phyloP scores from a whole-genome alignment of 2,888 invertebrate genomes.

The Lordiphosa fenestrarum region DNA sequence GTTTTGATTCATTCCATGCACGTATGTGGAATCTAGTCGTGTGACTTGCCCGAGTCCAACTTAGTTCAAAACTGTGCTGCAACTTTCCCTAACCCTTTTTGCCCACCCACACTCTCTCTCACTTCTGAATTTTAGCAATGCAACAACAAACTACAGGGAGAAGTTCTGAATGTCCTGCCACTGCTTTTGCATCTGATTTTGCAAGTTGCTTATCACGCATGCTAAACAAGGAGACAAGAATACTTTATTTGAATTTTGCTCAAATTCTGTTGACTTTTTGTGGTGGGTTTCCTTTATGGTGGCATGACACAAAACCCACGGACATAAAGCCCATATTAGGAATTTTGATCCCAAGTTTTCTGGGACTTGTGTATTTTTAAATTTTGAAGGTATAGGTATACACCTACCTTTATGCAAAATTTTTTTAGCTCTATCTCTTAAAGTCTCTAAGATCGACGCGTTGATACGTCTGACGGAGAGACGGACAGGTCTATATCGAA shows the following conservation, averaged over 20 bases:
- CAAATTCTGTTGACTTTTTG: conserved; percentile 64
- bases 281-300: conserved; percentile 21
- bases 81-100: too few species aligned
- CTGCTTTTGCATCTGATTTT: too few species aligned
- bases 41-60: conserved; percentile 41
- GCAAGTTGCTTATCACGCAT: conserved; percentile 65
- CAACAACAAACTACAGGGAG: conserved; percentile 40
- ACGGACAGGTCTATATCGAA: too few species aligned
- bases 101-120: neutral
- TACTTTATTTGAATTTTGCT: conserved; percentile 73
- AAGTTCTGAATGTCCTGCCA: conserved; percentile 35
- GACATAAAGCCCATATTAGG: too few species aligned
- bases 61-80: conserved; percentile 2
- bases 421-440: too few species aligned
- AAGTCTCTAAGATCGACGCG: too few species aligned
- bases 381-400: too few species aligned
- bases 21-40: conserved; percentile 40
- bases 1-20: conserved; percentile 59
- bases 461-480: too few species aligned
- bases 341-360: too few species aligned
- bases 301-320: too few species aligned
- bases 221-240: conserved; percentile 52
- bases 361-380: too few species aligned
- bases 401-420: too few species aligned
- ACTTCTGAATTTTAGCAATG: conserved; percentile 43